A percentile compares a stretch with the other conserved stretches of the same genome.
phyloP scores from a whole-genome alignment of 2,888 invertebrate genomes.

The Ectropis crepuscularia region DNA sequence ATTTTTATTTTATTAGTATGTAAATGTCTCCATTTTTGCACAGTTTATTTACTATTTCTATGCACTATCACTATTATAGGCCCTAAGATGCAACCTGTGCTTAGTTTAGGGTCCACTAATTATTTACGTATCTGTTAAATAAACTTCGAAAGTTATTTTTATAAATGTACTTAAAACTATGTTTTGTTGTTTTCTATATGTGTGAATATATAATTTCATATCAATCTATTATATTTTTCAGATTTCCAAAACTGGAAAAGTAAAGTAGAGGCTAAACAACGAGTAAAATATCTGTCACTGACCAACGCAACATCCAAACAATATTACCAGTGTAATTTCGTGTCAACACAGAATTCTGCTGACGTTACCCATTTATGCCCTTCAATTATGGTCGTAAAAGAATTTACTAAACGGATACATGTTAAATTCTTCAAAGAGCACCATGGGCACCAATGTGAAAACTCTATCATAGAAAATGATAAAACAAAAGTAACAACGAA shows the following conservation, averaged over 20 bases:
- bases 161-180: too few relatives aligned
- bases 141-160: too few relatives aligned
- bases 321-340: slow-evolving; percentile 57
- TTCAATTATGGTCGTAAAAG: slow-evolving; percentile 52
- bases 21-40: too few relatives aligned
- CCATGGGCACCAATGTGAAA: slow-evolving; percentile 47
- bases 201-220: too few relatives aligned
- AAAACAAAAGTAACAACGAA: neutral
- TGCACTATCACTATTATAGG: too few relatives aligned
- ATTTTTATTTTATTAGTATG: too few relatives aligned
- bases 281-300: slow-evolving; percentile 47
- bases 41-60: too few relatives aligned
- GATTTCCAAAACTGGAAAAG: slow-evolving; percentile 58
- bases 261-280: slow-evolving; percentile 52
- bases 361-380: slow-evolving; percentile 56
- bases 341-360: slow-evolving; percentile 22
- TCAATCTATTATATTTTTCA: neutral
- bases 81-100: too few relatives aligned
- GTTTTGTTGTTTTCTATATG: too few relatives aligned
- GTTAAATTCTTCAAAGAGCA: slow-evolving; percentile 62
- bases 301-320: slow-evolving; percentile 49
- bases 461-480: neutral
- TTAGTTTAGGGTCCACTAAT: too few relatives aligned
- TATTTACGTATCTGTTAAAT: too few relatives aligned
- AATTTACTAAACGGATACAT: slow-evolving; percentile 59